Conservation (phyloP, 2,113 vertebrate genomes). For the Nycticebus coucang region DNA sequence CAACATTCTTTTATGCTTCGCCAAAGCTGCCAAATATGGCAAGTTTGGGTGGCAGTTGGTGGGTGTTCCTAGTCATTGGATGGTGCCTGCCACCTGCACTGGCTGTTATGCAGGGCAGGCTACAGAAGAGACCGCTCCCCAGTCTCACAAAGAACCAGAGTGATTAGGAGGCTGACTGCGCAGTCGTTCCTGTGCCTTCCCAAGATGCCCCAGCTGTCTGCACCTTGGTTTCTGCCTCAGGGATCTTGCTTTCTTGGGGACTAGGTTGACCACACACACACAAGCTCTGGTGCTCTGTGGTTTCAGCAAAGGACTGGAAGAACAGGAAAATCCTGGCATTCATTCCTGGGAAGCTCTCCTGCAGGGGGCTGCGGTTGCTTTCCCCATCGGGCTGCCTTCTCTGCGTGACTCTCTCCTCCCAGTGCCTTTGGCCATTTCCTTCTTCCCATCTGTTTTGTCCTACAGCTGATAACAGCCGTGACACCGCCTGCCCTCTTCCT, state of each 20-base stretch:
- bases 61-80: neutral
- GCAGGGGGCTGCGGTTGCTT: neutral
- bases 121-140: neutral
- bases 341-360: neutral
- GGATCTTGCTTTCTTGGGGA: neutral
- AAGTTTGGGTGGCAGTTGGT: no score
- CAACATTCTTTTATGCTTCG: no score
- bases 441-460: neutral
- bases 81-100: neutral
- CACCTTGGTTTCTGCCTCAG: neutral
- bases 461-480: neutral
- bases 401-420: neutral
- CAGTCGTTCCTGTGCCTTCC: neutral
- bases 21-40: neutral
- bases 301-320: neutral
- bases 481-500: neutral
- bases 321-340: neutral
- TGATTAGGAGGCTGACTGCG: neutral
- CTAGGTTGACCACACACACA: neutral
- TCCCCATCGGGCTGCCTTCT: neutral
- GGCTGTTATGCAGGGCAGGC: neutral
- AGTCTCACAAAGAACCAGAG: no score
- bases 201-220: neutral
- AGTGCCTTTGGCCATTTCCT: neutral
- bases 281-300: neutral